A percentile compares a stretch with the other conserved stretches of the same genome.
Evolutionary conservation across 2,113 vertebrate species (phyloP).

Genomic region (Mesembrinibis cayennensis): DNA sequence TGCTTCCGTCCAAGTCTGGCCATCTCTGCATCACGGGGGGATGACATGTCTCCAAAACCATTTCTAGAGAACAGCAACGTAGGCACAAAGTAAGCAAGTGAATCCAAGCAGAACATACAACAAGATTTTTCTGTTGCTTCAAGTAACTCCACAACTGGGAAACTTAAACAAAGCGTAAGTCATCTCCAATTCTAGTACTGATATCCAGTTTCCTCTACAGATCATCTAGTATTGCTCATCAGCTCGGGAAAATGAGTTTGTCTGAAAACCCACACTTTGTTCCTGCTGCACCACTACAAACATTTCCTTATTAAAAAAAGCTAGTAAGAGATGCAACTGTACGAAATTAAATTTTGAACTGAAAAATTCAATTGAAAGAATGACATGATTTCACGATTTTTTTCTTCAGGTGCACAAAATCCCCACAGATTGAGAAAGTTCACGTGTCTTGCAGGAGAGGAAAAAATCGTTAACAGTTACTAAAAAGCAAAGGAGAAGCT

Average conservation of each 20-base stretch:
- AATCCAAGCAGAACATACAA: neutral
- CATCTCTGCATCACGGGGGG: constrained; percentile 76
- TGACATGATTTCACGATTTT: fast-evolving
- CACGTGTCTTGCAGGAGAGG: fast-evolving
- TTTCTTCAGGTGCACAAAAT: neutral
- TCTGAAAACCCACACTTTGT: neutral
- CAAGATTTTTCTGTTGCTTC: neutral
- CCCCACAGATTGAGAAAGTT: fast-evolving
- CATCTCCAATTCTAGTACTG: neutral
- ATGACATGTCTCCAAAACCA: constrained; percentile 58
- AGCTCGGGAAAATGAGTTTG: neutral
- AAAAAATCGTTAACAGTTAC: fast-evolving
- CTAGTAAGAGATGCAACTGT: neutral
- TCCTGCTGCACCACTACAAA: neutral
- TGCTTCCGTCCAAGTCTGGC: constrained; percentile 77
- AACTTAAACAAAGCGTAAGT: neutral
- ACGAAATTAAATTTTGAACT: neutral
- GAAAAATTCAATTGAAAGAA: neutral
- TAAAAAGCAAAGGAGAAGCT: neutral
- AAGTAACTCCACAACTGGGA: neutral
- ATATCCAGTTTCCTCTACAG: neutral
- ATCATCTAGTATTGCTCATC: neutral
- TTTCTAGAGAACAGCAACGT: constrained; percentile 40
- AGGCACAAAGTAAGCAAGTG: neutral
- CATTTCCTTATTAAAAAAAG: neutral